Percentiles rank a stretch among this genome's conserved stretches.
phyloP scores from a whole-genome alignment of 2,797 vertebrate genomes.

The Acanthis flammea region DNA sequence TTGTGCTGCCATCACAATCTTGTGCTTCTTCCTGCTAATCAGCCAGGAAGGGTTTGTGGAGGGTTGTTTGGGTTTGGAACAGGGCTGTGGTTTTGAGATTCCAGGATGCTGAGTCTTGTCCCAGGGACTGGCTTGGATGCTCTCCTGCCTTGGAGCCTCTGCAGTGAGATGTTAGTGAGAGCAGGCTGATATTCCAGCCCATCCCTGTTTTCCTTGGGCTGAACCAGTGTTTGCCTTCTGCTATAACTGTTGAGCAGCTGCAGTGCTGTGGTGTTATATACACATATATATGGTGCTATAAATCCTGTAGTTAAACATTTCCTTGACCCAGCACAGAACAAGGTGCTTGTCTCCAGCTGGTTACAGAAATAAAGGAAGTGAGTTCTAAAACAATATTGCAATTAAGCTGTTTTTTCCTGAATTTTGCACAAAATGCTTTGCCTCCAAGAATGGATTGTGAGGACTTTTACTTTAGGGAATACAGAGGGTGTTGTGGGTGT shows the following conservation, averaged over 20 bases:
- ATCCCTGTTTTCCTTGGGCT: constrained; percentile 7
- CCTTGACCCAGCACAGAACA: neutral
- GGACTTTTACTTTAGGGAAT: neutral
- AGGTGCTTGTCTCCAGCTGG: neutral
- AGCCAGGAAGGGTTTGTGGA: neutral
- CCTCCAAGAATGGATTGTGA: neutral
- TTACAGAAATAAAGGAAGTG: neutral
- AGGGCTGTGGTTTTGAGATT: constrained; percentile 53
- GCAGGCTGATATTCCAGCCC: neutral
- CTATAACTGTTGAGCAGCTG: neutral
- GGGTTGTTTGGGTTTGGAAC: constrained; percentile 37
- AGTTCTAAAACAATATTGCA: neutral
- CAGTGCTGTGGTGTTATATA: neutral
- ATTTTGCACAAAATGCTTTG: neutral
- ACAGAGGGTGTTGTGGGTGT: neutral
- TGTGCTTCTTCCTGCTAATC: neutral
- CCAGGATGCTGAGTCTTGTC: constrained; percentile 16
- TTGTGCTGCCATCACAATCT: neutral
- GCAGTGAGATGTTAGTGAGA: neutral
- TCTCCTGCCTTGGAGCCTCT: neutral
- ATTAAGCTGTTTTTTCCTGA: neutral
- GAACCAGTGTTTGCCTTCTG: neutral
- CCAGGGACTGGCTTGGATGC: constrained; percentile 16
- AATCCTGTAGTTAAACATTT: constrained; percentile 7
- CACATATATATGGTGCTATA: neutral